Evolutionary conservation across 2,888 invertebrate species (phyloP), one percentile per base, ranked within the genome.

Genomic region (Trichogramma evanescens): DNA sequence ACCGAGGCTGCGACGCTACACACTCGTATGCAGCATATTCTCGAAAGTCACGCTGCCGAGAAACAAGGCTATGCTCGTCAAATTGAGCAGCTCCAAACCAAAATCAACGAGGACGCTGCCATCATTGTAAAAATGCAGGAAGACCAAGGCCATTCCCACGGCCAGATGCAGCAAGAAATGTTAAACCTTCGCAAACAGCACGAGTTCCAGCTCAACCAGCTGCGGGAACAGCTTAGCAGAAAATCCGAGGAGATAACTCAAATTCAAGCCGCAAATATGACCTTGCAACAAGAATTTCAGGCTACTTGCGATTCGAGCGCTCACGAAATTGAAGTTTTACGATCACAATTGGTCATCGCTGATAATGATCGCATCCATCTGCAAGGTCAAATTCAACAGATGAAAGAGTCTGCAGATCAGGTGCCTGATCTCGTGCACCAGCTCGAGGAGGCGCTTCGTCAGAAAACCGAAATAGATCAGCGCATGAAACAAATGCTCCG

Each of bases 1-100:
- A 81, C 84, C 6, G 89, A 89, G 72, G 89, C 89, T 71, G 85
- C 86, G 72, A 81, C 85, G 10, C 78, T 85, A 56, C 84, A 86
- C 68, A 79, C 83, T 40, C 80, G 85, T 0, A 80, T 87, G 74
- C 84, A 86, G 74, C 85, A 87, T 40, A 79, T 84, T 9, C 74
- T 81, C 41, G 82, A 83, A 54, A 80, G 81, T 59, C 76, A 77
- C 64, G 76, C 80, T 26, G 83, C 83, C 8, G 88, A 88, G 69
- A 84, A 85, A 71, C 83, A 82, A 68, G 80, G 82, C 60, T 81
- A 86, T 59, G 78, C 82, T 51, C 82, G 85, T 69, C 85, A 87
- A 61, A 80, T 86, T 45, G 83, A 84, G 65, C 81, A 85, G 79
- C 74, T 87, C 39, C 86, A 88, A 72, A 77, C 80, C 0, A 85